Base-by-base conservation (phyloP, 2,113 vertebrate genomes). In the Menidia beryllina region DNA sequence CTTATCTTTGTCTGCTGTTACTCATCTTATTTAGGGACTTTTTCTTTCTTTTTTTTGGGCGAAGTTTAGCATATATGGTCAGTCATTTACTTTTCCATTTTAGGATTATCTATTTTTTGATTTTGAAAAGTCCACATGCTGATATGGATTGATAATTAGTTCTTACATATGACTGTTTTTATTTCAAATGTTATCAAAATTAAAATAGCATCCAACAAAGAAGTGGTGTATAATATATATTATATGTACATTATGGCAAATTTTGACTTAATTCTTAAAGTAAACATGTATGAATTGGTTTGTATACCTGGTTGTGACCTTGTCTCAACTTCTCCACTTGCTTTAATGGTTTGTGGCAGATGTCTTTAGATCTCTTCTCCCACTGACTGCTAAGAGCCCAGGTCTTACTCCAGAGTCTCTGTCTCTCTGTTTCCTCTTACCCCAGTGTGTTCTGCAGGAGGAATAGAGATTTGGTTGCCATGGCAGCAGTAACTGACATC, bases 401-500 rank as follows among this genome's bases (percentile, higher is more conserved):
- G 56, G 54, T 71, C 76, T 70, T 52, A 71, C 80, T 83, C 66
- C 20, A 43, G 21, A 56, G 12, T 82, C 36, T 70, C 61, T 62
- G 61, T 80, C 70, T 79, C 51, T 45, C 61, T 65, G n/a, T n/a
- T 25, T 62, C 54, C 50, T 68, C 74, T 15, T 81, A 30, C 70
- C 67, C 76, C 75, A 47, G 62, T 66, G 39, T 71, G 54, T 45
- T 81, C 47, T 71, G 63, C 73, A 25, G 8, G 73, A 83, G 56
- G 81, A 90, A 86, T 83, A 77, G 80, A 84, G 83, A 89, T 89
- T 85, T 84, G 79, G 92, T 93, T 94, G 91, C 93, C 91, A 94
- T 93, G 92, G 93, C 88, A 93, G 91, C 93, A 62, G 90, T 91
- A 88, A 92, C 86, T 55, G 68, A 85, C 88, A 90, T 91, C 91